These are phyloP conservation scores for Ichneumoninae sp. DNA, from an alignment of 2,888 invertebrate species.

Conservation along the genomic window DNA sequence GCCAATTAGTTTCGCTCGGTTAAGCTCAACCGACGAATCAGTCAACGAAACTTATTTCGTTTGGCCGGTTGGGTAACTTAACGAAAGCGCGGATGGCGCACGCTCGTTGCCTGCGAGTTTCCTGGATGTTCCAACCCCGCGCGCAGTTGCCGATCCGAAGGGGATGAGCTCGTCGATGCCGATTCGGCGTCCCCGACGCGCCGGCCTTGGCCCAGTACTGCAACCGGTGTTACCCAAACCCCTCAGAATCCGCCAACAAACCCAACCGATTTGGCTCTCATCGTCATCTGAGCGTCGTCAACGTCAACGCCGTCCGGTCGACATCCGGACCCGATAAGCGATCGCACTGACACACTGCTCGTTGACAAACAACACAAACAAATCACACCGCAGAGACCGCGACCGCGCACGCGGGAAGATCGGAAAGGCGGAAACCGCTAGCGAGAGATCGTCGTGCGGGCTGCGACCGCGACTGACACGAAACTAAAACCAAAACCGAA, in stretches of 20 bases:
- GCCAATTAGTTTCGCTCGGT: conserved; percentile 66
- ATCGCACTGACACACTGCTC: not conserved
- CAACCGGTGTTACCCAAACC: not conserved
- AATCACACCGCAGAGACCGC: not conserved
- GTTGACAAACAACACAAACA: not conserved
- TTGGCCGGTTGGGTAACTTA: conserved; percentile 63
- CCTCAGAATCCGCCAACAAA: conserved; percentile 53
- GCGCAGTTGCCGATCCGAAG: conserved; percentile 2
- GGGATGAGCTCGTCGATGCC: not conserved
- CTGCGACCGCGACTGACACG: conserved; percentile 71
- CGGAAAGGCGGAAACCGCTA: not conserved
- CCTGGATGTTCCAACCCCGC: not conserved
- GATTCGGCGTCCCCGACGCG: conserved; percentile 3
- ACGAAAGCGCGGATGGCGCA: conserved; percentile 55
- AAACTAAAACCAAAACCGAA: conserved; percentile 83
- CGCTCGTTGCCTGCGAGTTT: not conserved
- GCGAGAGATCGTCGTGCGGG: conserved; percentile 49
- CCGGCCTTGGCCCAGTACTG: not conserved
- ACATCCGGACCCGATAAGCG: not conserved
- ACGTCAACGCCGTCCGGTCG: not conserved
- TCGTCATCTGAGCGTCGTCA: conserved; percentile 28
- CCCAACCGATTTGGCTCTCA: conserved; percentile 2
- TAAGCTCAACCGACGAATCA: conserved; percentile 64
- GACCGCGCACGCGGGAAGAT: not conserved
- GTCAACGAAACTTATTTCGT: conserved; percentile 68